A percentile compares a stretch with the other conserved stretches of the same genome.
Conservation (phyloP, 92 coral and sea anemone species). For the Phenganax stokvisi region DNA sequence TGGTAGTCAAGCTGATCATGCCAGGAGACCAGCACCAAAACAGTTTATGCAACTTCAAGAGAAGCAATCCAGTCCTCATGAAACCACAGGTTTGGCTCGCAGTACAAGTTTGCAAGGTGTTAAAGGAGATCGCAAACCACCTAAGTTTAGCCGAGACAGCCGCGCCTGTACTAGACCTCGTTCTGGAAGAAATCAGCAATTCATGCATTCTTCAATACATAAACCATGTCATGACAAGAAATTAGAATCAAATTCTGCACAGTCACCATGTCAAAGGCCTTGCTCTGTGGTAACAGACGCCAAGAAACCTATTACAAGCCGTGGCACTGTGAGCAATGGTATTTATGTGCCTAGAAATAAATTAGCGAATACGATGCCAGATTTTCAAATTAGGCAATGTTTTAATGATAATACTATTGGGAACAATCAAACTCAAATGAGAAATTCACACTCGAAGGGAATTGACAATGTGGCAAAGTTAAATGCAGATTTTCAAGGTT, state of each 20-base stretch:
- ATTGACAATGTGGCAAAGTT: conserved; percentile 6
- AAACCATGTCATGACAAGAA: background rate
- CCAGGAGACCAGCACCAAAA: background rate
- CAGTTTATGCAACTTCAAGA: background rate
- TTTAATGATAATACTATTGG: background rate
- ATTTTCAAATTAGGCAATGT: background rate
- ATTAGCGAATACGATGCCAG: background rate
- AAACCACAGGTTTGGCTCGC: background rate
- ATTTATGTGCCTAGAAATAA: conserved; percentile 26
- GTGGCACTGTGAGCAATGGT: conserved; percentile 28
- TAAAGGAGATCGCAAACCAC: background rate
- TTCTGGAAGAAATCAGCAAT: background rate
- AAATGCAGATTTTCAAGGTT: background rate
- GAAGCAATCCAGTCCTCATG: background rate
- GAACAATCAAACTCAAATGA: background rate
- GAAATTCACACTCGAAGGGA: background rate
- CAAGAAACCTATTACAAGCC: conserved; percentile 11
- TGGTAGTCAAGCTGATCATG: background rate
- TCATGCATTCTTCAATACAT: background rate
- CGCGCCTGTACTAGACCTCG: background rate
- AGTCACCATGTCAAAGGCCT: background rate
- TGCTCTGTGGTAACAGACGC: background rate
- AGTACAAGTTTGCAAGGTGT: background rate
- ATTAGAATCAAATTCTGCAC: background rate
- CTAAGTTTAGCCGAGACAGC: background rate